Evolutionary conservation across 2,113 vertebrate species (phyloP).

Genomic region (Corvus hawaiiensis): DNA sequence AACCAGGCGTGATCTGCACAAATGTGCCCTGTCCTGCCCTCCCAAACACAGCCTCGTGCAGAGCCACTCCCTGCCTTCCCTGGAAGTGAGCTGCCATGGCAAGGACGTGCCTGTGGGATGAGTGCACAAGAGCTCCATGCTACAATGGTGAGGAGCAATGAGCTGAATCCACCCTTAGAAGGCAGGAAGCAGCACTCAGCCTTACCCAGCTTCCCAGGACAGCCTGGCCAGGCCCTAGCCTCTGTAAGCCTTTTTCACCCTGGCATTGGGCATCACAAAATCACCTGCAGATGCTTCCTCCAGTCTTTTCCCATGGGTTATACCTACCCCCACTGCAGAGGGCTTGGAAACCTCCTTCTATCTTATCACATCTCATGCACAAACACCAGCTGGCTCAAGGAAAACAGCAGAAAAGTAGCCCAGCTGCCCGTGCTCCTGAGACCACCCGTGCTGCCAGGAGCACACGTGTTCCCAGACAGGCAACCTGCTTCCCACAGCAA

Average conservation of each 20-base stretch:
- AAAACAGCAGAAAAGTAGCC: background rate
- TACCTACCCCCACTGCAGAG: background rate
- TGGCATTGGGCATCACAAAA: background rate
- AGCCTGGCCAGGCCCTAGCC: background rate
- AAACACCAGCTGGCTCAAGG: background rate
- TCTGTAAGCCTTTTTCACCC: background rate
- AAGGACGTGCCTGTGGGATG: background rate
- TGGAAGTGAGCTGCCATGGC: background rate
- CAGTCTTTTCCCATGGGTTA: background rate
- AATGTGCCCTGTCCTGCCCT: background rate
- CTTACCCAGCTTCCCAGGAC: background rate
- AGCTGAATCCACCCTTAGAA: background rate
- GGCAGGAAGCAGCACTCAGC: background rate
- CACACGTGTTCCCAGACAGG: rapidly evolving
- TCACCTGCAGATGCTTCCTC: background rate
- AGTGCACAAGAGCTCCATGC: background rate
- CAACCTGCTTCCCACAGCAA: background rate
- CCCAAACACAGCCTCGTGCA: background rate
- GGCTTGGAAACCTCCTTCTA: background rate
- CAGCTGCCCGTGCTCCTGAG: rapidly evolving
- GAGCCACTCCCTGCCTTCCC: background rate
- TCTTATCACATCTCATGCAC: background rate
- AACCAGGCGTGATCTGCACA: background rate
- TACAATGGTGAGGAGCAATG: rapidly evolving
- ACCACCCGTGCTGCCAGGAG: background rate